These are phyloP conservation scores for Brachypalpus laphriformis DNA, from an alignment of 2,888 invertebrate species.

Conservation along the genomic window DNA sequence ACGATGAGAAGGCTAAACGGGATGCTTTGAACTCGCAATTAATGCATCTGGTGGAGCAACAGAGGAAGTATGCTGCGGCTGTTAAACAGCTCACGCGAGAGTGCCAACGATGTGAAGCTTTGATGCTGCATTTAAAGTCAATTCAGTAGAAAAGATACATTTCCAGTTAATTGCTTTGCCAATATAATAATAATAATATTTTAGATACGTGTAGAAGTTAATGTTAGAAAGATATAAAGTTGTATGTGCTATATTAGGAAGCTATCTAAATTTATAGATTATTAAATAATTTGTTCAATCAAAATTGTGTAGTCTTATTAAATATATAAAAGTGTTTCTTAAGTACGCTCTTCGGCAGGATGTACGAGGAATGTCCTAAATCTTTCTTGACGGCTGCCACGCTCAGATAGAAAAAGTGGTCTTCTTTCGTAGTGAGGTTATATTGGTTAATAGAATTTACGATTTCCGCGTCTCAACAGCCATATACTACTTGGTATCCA, in stretches of 20 bases:
- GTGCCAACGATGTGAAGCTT: slow-evolving; percentile 87
- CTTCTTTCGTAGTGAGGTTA: too few species aligned
- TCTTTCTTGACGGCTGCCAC: too few species aligned
- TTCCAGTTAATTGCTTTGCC: slow-evolving; percentile 33
- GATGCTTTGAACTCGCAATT: slow-evolving; percentile 87
- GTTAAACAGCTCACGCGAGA: slow-evolving; percentile 90
- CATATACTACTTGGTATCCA: too few species aligned
- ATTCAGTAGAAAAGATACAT: slow-evolving; percentile 76
- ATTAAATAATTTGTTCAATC: slow-evolving; percentile 2
- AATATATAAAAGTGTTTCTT: too few species aligned
- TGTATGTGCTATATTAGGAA: slow-evolving; percentile 28
- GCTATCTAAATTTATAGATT: slow-evolving; percentile 20
- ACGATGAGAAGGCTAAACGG: slow-evolving; percentile 87
- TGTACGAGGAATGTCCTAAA: too few species aligned
- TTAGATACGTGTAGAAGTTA: neutral
- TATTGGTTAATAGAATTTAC: too few species aligned
- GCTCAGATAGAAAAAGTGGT: too few species aligned
- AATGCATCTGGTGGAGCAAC: slow-evolving; percentile 86
- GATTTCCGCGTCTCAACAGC: too few species aligned
- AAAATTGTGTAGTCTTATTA: neutral
- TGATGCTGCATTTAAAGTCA: slow-evolving; percentile 81
- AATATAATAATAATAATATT: neutral
- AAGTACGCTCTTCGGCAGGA: too few species aligned
- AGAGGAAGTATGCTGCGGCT: slow-evolving; percentile 89
- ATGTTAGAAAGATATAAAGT: slow-evolving; percentile 16